Conservation (phyloP, 2,888 invertebrate genomes). For the Corbicula japonica region DNA sequence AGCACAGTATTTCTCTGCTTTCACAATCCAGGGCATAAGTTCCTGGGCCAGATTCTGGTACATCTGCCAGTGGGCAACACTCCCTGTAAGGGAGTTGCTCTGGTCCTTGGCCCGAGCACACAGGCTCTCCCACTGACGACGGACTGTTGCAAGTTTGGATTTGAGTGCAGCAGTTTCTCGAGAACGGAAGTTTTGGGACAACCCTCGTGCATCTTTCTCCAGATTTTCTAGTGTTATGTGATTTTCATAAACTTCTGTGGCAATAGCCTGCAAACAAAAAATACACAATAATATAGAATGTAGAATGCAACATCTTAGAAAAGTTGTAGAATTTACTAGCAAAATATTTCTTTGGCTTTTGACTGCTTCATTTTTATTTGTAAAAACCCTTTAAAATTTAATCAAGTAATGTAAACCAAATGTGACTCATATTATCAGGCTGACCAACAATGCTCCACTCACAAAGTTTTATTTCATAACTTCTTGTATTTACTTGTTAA, state of each 20-base stretch:
- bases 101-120: constrained; percentile 93
- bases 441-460: too few relatives aligned
- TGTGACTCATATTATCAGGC: too few relatives aligned
- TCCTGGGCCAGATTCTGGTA: constrained; percentile 92
- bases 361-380: too few relatives aligned
- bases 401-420: too few relatives aligned
- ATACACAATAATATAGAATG: neutral
- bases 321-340: too few relatives aligned
- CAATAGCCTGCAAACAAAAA: constrained; percentile 88
- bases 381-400: too few relatives aligned
- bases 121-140: constrained; percentile 92
- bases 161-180: constrained; percentile 91
- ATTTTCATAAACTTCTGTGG: constrained; percentile 92
- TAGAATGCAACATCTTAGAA: too few relatives aligned
- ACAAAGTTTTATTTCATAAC: too few relatives aligned
- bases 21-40: constrained; percentile 95
- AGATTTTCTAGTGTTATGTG: constrained; percentile 91
- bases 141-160: constrained; percentile 91
- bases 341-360: too few relatives aligned
- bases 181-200: constrained; percentile 88
- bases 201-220: constrained; percentile 92
- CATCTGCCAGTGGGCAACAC: constrained; percentile 94
- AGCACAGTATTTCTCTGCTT: constrained; percentile 93
- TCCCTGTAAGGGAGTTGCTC: constrained; percentile 91
- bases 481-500: too few relatives aligned